Percentiles rank a stretch among this genome's conserved stretches.
phyloP scores from a whole-genome alignment of 2,888 invertebrate species.

The Pilophorus perplexus region DNA sequence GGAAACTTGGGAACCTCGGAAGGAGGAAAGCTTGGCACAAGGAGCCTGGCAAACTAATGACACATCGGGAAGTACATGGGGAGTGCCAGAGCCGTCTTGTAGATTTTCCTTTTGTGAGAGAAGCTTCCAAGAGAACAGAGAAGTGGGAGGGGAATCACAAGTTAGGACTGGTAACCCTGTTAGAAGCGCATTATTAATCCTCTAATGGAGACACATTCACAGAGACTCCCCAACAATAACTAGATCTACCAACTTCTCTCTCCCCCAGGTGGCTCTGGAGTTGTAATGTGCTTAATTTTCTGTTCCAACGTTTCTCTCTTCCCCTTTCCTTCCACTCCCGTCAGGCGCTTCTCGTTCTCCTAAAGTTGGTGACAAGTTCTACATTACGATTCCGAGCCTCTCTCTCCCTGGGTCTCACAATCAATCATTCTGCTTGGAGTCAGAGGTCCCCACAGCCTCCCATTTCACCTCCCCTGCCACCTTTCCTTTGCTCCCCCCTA shows the following conservation, averaged over 20 bases:
- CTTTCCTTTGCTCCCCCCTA: constrained; percentile 21
- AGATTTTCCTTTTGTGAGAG: constrained; percentile 34
- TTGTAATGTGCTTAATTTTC: constrained; percentile 46
- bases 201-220: constrained; percentile 46
- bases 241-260: constrained; percentile 42
- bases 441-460: constrained; percentile 20
- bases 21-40: constrained; percentile 23
- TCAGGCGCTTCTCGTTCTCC: constrained; percentile 26
- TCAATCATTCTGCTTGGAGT: constrained; percentile 37
- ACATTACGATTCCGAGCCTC: constrained; percentile 34
- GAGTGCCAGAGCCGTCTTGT: constrained; percentile 20
- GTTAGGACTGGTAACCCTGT: constrained; percentile 43
- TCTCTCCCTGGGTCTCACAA: constrained; percentile 18
- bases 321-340: constrained; percentile 23
- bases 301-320: constrained; percentile 34
- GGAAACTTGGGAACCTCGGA: constrained; percentile 19
- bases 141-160: constrained; percentile 28
- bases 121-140: constrained; percentile 3
- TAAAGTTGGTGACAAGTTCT: constrained; percentile 40
- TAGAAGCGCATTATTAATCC: constrained; percentile 46
- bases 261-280: constrained; percentile 41
- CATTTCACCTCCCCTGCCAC: constrained; percentile 9
- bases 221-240: constrained; percentile 43
- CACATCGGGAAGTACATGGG: constrained; percentile 16
- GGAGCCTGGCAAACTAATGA: constrained; percentile 33